A percentile compares a stretch with the other conserved stretches of the same genome.
Evolutionary conservation across 1,140 invertebrate species (phyloP).

Genomic region (Zophobas atratus): DNA sequence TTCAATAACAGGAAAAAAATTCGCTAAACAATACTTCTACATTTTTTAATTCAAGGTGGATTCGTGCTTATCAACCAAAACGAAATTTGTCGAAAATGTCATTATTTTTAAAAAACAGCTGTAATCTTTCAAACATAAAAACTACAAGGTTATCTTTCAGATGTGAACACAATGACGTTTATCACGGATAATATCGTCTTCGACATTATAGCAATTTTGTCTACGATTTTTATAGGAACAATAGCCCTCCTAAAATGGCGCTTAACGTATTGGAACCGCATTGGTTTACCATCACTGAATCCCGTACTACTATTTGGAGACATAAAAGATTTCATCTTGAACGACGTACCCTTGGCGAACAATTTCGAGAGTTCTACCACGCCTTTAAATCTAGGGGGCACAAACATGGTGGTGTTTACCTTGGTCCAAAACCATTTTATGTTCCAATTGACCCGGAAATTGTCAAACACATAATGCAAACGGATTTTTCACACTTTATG

Average conservation of each 20-base stretch:
- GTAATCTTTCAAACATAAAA: too few relatives aligned
- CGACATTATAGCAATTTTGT: not conserved
- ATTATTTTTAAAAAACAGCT: too few relatives aligned
- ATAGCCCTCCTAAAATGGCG: conserved; percentile 52
- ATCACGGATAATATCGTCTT: not conserved
- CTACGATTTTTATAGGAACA: not conserved
- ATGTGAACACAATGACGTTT: not conserved
- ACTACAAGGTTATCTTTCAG: too few relatives aligned
- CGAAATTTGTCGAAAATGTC: too few relatives aligned
- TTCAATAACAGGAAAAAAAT: too few relatives aligned
- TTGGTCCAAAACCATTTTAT: conserved; percentile 28
- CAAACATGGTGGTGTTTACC: conserved; percentile 65
- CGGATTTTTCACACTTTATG: conserved; percentile 74
- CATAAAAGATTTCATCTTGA: conserved; percentile 48
- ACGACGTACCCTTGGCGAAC: conserved; percentile 53
- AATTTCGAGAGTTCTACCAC: conserved; percentile 57
- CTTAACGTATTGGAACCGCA: conserved; percentile 60
- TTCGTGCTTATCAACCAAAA: too few relatives aligned
- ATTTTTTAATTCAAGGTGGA: too few relatives aligned
- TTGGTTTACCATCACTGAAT: conserved; percentile 54
- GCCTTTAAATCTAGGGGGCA: conserved; percentile 51
- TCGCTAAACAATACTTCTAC: too few relatives aligned
- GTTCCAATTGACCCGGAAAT: conserved; percentile 67
- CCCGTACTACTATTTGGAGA: conserved; percentile 62
- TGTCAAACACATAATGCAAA: conserved; percentile 73